Evolutionary conservation across 2,888 invertebrate genomes (phyloP).

Genomic region (Periphyllus acericola): DNA sequence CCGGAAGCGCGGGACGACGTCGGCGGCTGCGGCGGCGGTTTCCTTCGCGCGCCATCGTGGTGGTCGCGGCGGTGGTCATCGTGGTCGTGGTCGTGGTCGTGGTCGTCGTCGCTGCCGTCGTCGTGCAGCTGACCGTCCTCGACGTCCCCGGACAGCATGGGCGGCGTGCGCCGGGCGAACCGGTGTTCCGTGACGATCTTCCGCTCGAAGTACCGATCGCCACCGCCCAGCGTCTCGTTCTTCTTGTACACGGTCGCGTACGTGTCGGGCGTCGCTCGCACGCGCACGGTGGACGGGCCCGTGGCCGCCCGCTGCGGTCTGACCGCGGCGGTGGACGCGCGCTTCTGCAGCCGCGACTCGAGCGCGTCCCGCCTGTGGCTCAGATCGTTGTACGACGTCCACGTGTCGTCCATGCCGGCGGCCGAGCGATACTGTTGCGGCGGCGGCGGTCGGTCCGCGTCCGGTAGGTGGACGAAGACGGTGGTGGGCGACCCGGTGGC

Average conservation of each 20-base stretch:
- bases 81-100: not conserved
- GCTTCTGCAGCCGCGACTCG: slow-evolving; percentile 74
- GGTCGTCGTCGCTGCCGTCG: not conserved
- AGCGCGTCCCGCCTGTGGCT: slow-evolving; percentile 79
- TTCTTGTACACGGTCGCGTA: slow-evolving; percentile 57
- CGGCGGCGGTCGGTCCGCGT: slow-evolving; percentile 32
- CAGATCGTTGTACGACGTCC: slow-evolving; percentile 69
- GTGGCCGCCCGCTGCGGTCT: slow-evolving; percentile 70
- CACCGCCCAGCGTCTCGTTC: slow-evolving; percentile 60
- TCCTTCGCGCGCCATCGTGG: not conserved
- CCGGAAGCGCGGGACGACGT: slow-evolving; percentile 10
- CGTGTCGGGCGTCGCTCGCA: slow-evolving; percentile 37
- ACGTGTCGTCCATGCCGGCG: slow-evolving; percentile 59
- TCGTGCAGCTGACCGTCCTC: not conserved
- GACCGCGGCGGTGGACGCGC: slow-evolving; percentile 18
- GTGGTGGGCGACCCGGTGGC: slow-evolving; percentile 27
- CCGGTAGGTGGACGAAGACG: slow-evolving; percentile 41
- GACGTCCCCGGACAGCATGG: slow-evolving; percentile 47
- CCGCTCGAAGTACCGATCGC: slow-evolving; percentile 53
- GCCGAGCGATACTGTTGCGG: slow-evolving; percentile 57
- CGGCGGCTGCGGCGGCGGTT: not conserved
- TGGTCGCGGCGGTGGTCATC: not conserved
- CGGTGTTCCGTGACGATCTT: slow-evolving; percentile 59
- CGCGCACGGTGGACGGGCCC: not conserved
- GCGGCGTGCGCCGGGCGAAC: slow-evolving; percentile 52